Evolutionary conservation across 2,797 vertebrate species (phyloP), one percentile per base, ranked within the genome.

Genomic region (Diglossa cyanea): DNA sequence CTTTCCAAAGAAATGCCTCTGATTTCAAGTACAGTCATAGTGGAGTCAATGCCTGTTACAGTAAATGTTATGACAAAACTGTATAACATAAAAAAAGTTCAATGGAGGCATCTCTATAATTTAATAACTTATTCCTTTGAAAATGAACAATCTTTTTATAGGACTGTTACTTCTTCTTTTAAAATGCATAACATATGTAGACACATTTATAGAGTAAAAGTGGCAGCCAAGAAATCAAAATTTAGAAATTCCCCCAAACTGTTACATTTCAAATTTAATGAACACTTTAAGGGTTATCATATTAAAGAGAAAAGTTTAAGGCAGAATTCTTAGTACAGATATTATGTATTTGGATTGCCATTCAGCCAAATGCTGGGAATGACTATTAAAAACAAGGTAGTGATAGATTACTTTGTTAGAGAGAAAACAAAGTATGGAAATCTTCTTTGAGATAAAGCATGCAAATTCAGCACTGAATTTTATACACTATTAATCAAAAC

Each of bases 31-130:
- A 62, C 50, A 86, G 61, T 80, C 54, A 82, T 6, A 84, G 30
- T 23, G 50, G 33, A 81, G n/a, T 73, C 81, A 81, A 67, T 75
- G 88, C 80, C 37, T 85, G 48, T 44, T 94, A 83, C 24, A 53
- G 79, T 78, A 90, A 95, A 91, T 88, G 54, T 86, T 95, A 80
- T 81, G 87, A 94, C 65, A 94, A 89, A 86, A 62, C 39, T 16
- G 37, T 68, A 9, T 60, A 95, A 92, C 17, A 63, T 60, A 48
- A 83, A 91, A 86, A 44, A 44, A 0, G 3, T 86, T 80, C 55
- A 92, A 1, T 13, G 28, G 40, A 81, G 67, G 55, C 67, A 87
- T n/a, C 45, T 82, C 67, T 55, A 1, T 58, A 55, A 87, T 92
- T 86, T 68, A 50, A 35, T 75, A 90, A 77, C 47, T 42, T 63